These are phyloP conservation scores for Liodrosophila aerea DNA, from an alignment of 2,888 invertebrate genomes.

Conservation along the genomic window DNA sequence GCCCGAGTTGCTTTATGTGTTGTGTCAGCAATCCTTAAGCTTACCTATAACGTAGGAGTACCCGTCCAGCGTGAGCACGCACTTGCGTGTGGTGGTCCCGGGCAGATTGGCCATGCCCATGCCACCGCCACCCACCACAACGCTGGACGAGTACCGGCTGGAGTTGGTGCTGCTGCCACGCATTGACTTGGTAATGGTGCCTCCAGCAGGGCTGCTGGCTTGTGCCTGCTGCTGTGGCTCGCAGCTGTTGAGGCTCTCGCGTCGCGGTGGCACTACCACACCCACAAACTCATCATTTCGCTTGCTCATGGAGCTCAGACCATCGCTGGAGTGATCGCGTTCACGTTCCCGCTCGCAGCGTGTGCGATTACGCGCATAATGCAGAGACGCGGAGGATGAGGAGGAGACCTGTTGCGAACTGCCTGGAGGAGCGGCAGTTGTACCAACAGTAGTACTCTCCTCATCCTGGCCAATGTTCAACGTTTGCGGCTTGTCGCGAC, in stretches of 20 bases:
- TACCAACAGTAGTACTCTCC: neutral
- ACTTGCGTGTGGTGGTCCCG: conserved; percentile 87
- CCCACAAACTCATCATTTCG: conserved; percentile 58
- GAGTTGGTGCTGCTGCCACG: conserved; percentile 16
- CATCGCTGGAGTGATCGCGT: conserved; percentile 75
- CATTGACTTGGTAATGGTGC: conserved; percentile 35
- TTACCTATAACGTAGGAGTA: conserved; percentile 95
- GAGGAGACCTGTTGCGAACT: too few relatives aligned
- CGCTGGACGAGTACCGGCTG: conserved; percentile 79
- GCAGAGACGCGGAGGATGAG: conserved; percentile 34
- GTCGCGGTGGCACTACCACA: conserved; percentile 54
- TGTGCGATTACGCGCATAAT: conserved; percentile 69
- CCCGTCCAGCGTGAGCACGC: conserved; percentile 92
- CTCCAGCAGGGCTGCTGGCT: conserved; percentile 41
- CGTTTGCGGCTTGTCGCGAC: conserved; percentile 79
- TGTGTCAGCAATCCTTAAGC: conserved; percentile 62
- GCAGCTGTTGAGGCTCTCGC: conserved; percentile 74
- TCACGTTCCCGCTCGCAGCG: conserved; percentile 58
- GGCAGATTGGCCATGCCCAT: conserved; percentile 67
- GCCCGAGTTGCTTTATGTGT: conserved; percentile 26
- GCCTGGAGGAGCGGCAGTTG: conserved; percentile 2
- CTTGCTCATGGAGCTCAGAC: conserved; percentile 35
- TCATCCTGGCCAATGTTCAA: conserved; percentile 61
- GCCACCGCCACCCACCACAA: conserved; percentile 46
- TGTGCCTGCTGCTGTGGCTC: conserved; percentile 46